These are phyloP conservation scores for Corythucha ciliata DNA, from an alignment of 2,888 invertebrate species.

Conservation along the genomic window DNA sequence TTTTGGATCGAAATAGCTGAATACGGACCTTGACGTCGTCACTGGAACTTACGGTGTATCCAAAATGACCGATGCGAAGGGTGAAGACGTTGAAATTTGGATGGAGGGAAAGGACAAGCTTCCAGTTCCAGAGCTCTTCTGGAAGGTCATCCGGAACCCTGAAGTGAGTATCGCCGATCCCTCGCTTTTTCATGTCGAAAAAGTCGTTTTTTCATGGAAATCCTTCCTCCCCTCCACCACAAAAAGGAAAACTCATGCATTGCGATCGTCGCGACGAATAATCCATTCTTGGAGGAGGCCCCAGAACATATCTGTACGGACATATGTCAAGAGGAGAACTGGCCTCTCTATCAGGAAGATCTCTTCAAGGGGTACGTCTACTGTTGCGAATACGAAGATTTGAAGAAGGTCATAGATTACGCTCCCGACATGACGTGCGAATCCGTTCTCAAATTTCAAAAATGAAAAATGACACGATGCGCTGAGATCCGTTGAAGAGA, in stretches of 20 bases:
- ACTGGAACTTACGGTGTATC: slow-evolving; percentile 44
- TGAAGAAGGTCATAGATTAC: slow-evolving; percentile 25
- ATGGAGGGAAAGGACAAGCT: slow-evolving; percentile 40
- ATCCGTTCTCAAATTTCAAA: slow-evolving; percentile 19
- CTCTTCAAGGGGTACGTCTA: slow-evolving; percentile 28
- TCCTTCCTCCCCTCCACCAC: not conserved
- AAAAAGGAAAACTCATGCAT: slow-evolving; percentile 41
- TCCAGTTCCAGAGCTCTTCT: slow-evolving; percentile 44
- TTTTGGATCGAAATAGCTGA: too few species aligned
- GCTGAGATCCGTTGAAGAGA: too few species aligned
- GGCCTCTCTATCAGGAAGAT: slow-evolving; percentile 36
- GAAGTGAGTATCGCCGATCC: slow-evolving; percentile 7
- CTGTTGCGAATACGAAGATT: slow-evolving; percentile 30
- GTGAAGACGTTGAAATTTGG: slow-evolving; percentile 40
- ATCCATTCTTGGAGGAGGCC: slow-evolving; percentile 41
- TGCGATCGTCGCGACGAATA: slow-evolving; percentile 47
- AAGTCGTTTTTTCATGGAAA: not conserved
- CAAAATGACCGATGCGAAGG: slow-evolving; percentile 41
- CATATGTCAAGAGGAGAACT: slow-evolving; percentile 41
- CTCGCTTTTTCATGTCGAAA: not conserved
- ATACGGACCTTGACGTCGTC: slow-evolving; percentile 40
- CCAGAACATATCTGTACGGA: slow-evolving; percentile 39
- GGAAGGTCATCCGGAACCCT: slow-evolving; percentile 45
- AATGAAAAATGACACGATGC: too few species aligned
- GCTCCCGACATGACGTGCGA: slow-evolving; percentile 28